A percentile compares a stretch with the other conserved stretches of the same genome.
Conservation (phyloP, 2,113 vertebrate species). For the Microcebus tavaratra region DNA sequence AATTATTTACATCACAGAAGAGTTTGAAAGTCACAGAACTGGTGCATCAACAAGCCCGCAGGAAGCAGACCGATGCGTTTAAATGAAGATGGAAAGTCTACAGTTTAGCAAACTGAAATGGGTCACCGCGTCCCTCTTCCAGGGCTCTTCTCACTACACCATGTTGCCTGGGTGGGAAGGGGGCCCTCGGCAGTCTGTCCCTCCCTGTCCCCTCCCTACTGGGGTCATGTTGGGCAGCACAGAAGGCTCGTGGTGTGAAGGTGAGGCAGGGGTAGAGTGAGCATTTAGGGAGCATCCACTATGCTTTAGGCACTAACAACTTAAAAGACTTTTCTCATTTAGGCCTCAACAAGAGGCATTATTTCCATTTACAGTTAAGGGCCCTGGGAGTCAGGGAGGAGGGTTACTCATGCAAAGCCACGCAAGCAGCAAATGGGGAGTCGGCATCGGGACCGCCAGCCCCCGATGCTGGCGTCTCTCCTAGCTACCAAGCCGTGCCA, state of each 20-base stretch:
- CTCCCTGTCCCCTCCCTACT: not conserved
- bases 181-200: not conserved
- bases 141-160: not conserved
- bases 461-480: accelerated
- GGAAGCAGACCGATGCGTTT: not conserved
- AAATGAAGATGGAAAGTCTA: not conserved
- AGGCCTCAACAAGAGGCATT: not conserved
- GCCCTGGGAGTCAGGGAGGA: not conserved
- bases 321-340: too few relatives aligned
- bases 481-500: not conserved
- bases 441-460: not conserved
- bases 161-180: too few relatives aligned
- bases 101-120: not conserved
- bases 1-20: not conserved
- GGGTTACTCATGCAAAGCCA: not conserved
- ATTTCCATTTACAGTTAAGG: not conserved
- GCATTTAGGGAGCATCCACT: not conserved
- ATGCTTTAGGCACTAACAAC: not conserved
- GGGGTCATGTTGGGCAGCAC: not conserved
- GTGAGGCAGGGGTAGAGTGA: not conserved
- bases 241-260: not conserved
- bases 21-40: not conserved
- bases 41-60: not conserved
- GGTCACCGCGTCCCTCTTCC: too few relatives aligned
- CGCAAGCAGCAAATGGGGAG: not conserved